These are phyloP conservation scores for Cettia cetti DNA, from an alignment of 2,113 vertebrate genomes.

Conservation along the genomic window DNA sequence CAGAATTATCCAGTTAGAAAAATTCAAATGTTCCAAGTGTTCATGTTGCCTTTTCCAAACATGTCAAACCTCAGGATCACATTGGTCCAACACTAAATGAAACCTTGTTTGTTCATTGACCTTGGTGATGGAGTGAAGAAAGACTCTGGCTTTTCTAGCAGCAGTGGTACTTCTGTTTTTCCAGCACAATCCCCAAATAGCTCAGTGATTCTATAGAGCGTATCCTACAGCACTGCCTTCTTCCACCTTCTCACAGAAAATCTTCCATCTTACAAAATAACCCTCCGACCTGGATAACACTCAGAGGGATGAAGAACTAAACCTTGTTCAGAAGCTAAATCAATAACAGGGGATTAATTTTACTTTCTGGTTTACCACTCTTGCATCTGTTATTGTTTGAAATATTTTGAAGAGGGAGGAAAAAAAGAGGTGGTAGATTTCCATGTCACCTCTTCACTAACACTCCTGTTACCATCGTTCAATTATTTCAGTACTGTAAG, in stretches of 20 bases:
- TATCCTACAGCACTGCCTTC: background rate
- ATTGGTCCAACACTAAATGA: background rate
- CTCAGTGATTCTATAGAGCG: background rate
- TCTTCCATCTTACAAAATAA: background rate
- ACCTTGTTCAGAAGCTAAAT: background rate
- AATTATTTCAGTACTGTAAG: background rate
- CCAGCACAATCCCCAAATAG: background rate
- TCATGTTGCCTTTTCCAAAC: background rate
- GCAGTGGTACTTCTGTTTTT: background rate
- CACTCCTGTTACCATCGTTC: background rate
- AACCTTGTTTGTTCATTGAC: background rate
- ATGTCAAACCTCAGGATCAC: background rate
- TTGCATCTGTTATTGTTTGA: background rate
- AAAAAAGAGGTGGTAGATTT: background rate
- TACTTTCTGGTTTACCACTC: background rate
- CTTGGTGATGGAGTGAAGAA: background rate
- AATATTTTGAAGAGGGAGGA: background rate
- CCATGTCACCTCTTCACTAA: background rate
- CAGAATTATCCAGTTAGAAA: background rate
- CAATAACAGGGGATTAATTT: background rate
- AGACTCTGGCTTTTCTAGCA: background rate
- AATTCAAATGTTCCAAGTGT: background rate
- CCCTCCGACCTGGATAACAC: fast-evolving
- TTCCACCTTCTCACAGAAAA: background rate
- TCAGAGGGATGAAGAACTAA: background rate